Percentiles rank a stretch among this genome's conserved stretches.
Conservation (phyloP, 2,888 invertebrate species). For the Ophioninae sp. region DNA sequence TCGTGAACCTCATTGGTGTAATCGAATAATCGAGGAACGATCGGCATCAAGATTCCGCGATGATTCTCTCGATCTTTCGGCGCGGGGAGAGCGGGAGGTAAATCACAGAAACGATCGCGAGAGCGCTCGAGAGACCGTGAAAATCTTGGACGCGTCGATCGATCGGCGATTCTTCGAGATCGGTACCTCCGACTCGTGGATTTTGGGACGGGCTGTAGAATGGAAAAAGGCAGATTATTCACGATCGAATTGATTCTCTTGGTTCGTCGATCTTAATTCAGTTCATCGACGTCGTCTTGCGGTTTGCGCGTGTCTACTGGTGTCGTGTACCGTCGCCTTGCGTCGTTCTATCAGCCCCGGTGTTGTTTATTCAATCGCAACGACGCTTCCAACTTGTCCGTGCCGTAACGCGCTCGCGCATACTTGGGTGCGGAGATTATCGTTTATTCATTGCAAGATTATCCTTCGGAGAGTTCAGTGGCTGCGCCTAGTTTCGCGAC, state of each 20-base stretch:
- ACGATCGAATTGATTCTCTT: constrained; percentile 36
- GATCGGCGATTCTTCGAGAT: neutral
- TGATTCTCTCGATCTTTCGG: constrained; percentile 57
- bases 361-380: constrained; percentile 55
- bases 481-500: constrained; percentile 76
- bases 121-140: constrained; percentile 29
- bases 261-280: constrained; percentile 61
- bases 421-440: constrained; percentile 70
- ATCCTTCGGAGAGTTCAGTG: constrained; percentile 78
- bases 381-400: constrained; percentile 51
- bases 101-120: constrained; percentile 23
- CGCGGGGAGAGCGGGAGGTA: constrained; percentile 4
- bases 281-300: constrained; percentile 57
- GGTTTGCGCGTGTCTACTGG: constrained; percentile 17
- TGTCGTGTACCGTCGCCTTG: neutral
- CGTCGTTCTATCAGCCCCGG: constrained; percentile 50
- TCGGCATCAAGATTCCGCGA: constrained; percentile 67
- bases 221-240: constrained; percentile 19
- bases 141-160: constrained; percentile 62
- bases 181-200: neutral
- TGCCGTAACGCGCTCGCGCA: constrained; percentile 55
- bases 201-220: constrained; percentile 5
- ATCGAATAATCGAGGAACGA: constrained; percentile 55
- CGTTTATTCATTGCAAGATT: constrained; percentile 78
- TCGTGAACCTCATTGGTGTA: constrained; percentile 69